Conservation (phyloP, 1,140 invertebrate genomes). For the Acromyrmex heyeri region DNA sequence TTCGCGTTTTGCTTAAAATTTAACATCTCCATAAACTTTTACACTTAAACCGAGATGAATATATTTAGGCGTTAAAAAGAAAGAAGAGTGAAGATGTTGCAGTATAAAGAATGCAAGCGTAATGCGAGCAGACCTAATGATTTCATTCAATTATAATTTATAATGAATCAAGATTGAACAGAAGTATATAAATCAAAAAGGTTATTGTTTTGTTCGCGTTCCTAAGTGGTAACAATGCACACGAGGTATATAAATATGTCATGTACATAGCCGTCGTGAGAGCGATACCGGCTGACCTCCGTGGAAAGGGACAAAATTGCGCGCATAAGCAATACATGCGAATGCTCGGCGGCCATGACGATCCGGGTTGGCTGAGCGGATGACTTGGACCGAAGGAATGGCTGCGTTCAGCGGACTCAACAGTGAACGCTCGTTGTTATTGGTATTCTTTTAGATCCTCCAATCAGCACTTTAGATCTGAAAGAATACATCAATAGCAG, state of each 20-base stretch:
- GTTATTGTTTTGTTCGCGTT: neutral
- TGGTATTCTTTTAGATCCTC: too few relatives aligned
- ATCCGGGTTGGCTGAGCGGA: conserved; percentile 20
- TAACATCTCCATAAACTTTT: too few relatives aligned
- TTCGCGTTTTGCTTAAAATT: too few relatives aligned
- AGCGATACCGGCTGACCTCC: conserved; percentile 14
- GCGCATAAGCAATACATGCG: conserved; percentile 39
- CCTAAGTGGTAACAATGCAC: neutral
- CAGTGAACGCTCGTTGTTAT: too few relatives aligned
- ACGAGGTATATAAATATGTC: neutral
- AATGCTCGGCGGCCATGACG: conserved; percentile 33
- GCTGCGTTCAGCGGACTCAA: too few relatives aligned
- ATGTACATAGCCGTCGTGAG: neutral
- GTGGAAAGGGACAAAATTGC: neutral
- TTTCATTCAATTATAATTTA: neutral
- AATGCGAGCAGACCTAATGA: too few relatives aligned
- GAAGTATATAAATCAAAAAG: neutral
- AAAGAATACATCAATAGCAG: too few relatives aligned
- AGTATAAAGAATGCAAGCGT: too few relatives aligned
- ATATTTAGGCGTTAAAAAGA: too few relatives aligned
- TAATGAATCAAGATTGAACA: neutral
- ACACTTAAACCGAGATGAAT: too few relatives aligned
- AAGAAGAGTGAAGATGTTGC: too few relatives aligned
- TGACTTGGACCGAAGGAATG: conserved; percentile 28
- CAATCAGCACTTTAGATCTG: too few relatives aligned